Conservation (phyloP, 2,797 vertebrate genomes). For the Denticeps clupeoides region DNA sequence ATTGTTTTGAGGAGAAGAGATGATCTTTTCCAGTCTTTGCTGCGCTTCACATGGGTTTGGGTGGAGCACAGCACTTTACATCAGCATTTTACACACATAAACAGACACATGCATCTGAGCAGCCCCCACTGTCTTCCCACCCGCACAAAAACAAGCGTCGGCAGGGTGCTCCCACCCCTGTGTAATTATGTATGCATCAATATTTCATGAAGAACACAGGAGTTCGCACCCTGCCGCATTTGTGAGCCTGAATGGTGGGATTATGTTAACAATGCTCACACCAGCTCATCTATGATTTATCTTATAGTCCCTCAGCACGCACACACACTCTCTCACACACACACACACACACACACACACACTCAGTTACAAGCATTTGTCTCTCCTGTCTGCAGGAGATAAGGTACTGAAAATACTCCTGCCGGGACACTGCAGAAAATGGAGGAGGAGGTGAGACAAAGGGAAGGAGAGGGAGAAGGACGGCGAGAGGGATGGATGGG, state of each 20-base stretch:
- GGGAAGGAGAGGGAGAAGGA: constrained; percentile 10
- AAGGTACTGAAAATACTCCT: constrained; percentile 40
- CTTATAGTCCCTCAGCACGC: constrained; percentile 40
- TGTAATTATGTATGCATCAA: constrained; percentile 55
- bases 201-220: constrained; percentile 60
- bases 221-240: constrained; percentile 44
- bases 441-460: constrained; percentile 5
- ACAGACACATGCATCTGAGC: constrained; percentile 11
- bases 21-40: constrained; percentile 69
- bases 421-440: constrained; percentile 13
- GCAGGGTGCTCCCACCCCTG: not conserved
- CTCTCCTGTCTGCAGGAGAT: constrained; percentile 44
- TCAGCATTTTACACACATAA: constrained; percentile 40
- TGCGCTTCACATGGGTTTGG: constrained; percentile 69
- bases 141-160: not conserved
- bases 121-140: constrained; percentile 1
- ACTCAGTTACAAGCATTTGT: constrained; percentile 42
- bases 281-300: constrained; percentile 65
- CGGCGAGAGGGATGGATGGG: constrained; percentile 8
- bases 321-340: constrained; percentile 30
- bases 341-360: no score
- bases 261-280: constrained; percentile 54
- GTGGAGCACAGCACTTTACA: constrained; percentile 61
- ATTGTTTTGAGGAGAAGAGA: constrained; percentile 59
- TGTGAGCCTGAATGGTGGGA: constrained; percentile 43